A percentile compares a stretch with the other conserved stretches of the same genome.
phyloP scores from a whole-genome alignment of 2,113 vertebrate genomes.

The Opisthocomus hoazin region DNA sequence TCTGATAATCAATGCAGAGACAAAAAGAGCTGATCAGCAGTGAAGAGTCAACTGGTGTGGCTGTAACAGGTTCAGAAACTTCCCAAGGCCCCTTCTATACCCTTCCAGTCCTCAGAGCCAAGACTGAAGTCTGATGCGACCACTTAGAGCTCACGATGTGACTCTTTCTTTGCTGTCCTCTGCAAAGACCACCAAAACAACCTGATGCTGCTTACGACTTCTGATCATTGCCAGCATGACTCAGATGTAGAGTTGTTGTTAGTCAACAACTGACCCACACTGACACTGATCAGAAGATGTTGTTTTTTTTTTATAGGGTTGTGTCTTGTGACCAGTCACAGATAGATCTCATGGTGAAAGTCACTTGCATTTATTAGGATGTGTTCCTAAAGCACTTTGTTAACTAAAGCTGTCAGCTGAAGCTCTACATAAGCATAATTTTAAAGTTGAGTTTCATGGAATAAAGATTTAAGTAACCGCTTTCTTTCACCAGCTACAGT shows the following conservation, averaged over 20 bases:
- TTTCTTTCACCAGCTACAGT: neutral
- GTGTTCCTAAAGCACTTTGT: neutral
- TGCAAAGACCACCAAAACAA: neutral
- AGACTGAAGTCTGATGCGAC: neutral
- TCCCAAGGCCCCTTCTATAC: neutral
- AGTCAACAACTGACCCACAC: neutral
- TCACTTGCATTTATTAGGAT: neutral
- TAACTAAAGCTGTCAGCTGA: neutral
- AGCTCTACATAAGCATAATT: neutral
- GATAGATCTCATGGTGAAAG: neutral
- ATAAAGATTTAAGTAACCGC: neutral
- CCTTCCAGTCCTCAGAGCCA: neutral
- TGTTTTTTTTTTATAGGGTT: neutral
- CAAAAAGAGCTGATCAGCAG: neutral
- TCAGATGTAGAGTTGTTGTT: rapidly evolving
- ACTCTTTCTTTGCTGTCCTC: neutral
- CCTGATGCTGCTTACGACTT: neutral
- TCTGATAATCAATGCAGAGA: neutral
- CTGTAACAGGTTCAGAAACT: neutral
- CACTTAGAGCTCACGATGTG: neutral
- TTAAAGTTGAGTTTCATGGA: neutral
- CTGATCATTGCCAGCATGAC: neutral
- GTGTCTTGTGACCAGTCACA: neutral
- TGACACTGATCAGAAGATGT: neutral
- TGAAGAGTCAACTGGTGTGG: neutral